Evolutionary conservation across 1,140 invertebrate species (phyloP), one percentile per base, ranked within the genome.

Genomic region (Zaprionus kolodkinae): DNA sequence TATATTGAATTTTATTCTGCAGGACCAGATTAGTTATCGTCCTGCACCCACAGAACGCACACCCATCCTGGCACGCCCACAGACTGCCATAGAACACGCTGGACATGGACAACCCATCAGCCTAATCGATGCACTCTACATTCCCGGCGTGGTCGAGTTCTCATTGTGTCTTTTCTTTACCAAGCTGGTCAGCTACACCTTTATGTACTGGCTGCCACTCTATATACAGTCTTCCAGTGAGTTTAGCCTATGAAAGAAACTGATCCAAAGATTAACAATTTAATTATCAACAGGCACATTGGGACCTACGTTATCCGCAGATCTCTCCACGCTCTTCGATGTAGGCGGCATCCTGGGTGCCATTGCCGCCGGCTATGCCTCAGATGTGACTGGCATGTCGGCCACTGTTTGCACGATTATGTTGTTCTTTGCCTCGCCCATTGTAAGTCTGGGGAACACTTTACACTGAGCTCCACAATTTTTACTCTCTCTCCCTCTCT

Each of bases 101-200:
- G 6, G 25, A 1, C 0, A 13, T 0, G 78, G 76, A 12, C 95
- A 93, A 68, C 96, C 97, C 4, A 96, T 98, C 70, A 96, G 96
- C 61, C 96, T 98, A 72, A 80, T 95, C 0, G 95, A 95, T 38
- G 97, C 98, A 30, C 92, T 98, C 0, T 93, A 93, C 76, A 98
- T 98, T 88, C 97, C 97, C n/a, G 98, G 98, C 21, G 98, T 99
- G 1, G 85, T 98, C 4, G 98, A 99, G 93, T 99, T 97, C 94
- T 98, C 98, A 0, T 91, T 99, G 2, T 97, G 97, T 40, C 94
- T 99, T 36, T 99, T 99, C 93, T 99, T 99, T 93, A 97, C 98
- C n/a, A 99, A 99, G 93, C 94, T 99, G 6, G 98, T 99, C 61
- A 98, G 97, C 91, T 99, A 99, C 91, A 99, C 98, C 65, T 99